Conservation (phyloP, 1,140 invertebrate genomes). For the Coenobita brevimanus region DNA sequence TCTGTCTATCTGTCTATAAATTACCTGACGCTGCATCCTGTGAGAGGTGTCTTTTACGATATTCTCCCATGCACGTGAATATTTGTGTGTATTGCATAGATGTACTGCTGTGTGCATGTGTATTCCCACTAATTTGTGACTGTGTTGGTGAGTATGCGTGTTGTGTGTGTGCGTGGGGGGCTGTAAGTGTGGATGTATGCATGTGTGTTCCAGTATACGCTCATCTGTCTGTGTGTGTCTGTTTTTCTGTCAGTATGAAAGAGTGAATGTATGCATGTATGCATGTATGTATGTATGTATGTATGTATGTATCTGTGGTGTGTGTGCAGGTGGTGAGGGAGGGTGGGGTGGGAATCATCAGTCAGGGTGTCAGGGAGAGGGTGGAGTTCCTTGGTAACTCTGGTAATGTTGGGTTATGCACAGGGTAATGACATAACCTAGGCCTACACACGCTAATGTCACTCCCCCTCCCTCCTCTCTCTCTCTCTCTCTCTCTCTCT, state of each 20-base stretch:
- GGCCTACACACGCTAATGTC: no score
- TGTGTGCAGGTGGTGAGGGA: background rate
- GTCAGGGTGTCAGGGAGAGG: no score
- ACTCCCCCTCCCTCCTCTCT: background rate
- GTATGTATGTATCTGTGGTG: background rate
- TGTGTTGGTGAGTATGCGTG: background rate
- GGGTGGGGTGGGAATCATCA: no score
- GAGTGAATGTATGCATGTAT: background rate
- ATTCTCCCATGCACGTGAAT: background rate
- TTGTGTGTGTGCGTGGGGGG: background rate
- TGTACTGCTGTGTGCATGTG: background rate
- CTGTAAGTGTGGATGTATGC: background rate
- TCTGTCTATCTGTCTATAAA: no score
- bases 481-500: constrained; percentile 32
- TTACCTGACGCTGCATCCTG: no score
- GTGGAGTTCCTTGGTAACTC: no score
- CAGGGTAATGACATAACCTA: no score
- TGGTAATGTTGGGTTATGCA: no score
- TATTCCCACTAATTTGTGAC: background rate
- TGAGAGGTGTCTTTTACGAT: no score
- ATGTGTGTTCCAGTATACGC: constrained; percentile 8
- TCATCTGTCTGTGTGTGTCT: constrained; percentile 18
- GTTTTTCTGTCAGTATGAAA: constrained; percentile 10
- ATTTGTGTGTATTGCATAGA: no score
- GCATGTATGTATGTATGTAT: background rate